Evolutionary conservation across 2,113 vertebrate genomes (phyloP), one percentile per base, ranked within the genome.

Genomic region (Urocynchramus pylzowi): DNA sequence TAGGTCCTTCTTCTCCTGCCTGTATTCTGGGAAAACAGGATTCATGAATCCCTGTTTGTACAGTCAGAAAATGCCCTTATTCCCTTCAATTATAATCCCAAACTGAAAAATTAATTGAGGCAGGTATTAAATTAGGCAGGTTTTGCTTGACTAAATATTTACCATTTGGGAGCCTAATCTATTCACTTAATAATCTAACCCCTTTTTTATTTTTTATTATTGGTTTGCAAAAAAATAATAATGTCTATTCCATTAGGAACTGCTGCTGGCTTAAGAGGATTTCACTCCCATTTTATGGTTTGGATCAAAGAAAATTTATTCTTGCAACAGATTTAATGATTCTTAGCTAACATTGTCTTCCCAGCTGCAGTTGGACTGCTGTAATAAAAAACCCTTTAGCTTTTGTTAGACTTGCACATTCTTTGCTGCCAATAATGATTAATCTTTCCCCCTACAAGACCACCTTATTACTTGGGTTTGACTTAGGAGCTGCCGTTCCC

Each of bases 91-190:
- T 94, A 93, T 97, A 97, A 97, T 95, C 74, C 79, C 79, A 96
- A 97, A 96, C 76, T 89, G 93, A 53, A 96, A 98, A 97, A 93
- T 96, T 97, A 97, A 98, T 97, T 95, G 96, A 95, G 92, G 90
- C 64, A 96, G 91, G 93, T 97, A 96, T 97, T 95, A 97, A 98
- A 97, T 97, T 42, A 90, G 97, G 94, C 85, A 93, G 89, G 94
- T 97, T 97, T 96, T 96, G 91, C 90, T 89, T 96, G 95, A 97
- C 94, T 96, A 97, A 98, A 97, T 97, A 97, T 97, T 98, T 97
- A 92, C 89, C 91, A 49, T 73, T 75, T 94, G 91, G 95, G 94
- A 97, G 96, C 88, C 87, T 91, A 96, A 96, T 98, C 94, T 97
- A 84, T 64, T 96, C 76, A 90, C 67, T 97, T 97, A 88, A 95